These are phyloP conservation scores for Macrobrachium rosenbergii DNA, from an alignment of 1,140 invertebrate species.

Conservation along the genomic window DNA sequence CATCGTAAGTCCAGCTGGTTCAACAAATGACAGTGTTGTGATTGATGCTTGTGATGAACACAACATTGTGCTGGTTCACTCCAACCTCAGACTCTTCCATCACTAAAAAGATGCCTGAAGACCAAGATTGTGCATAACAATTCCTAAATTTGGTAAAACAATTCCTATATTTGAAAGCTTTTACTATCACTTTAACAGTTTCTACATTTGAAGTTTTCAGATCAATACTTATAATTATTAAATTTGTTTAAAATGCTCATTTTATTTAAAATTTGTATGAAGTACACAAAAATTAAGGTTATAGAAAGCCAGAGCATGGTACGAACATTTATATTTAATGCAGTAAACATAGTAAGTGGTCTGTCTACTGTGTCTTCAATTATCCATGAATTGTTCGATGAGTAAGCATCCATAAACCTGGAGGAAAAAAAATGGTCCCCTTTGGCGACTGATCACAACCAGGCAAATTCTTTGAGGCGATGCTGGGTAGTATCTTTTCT, in stretches of 20 bases:
- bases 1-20: conserved; percentile 93
- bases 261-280: too few relatives aligned
- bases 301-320: conserved; percentile 19
- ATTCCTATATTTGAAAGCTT: too few relatives aligned
- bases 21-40: conserved; percentile 92
- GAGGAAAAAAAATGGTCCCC: conserved; percentile 37
- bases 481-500: not conserved
- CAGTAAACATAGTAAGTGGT: conserved; percentile 46
- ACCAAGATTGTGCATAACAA: too few relatives aligned
- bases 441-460: conserved; percentile 32
- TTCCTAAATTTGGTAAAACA: too few relatives aligned
- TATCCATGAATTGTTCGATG: conserved; percentile 33
- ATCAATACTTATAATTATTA: too few relatives aligned
- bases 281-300: too few relatives aligned
- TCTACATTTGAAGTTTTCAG: too few relatives aligned
- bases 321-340: conserved; percentile 53
- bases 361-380: conserved; percentile 35
- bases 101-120: conserved; percentile 76
- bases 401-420: conserved; percentile 34
- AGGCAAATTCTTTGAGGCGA: conserved; percentile 20
- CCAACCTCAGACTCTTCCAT: conserved; percentile 94
- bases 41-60: conserved; percentile 94
- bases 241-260: too few relatives aligned
- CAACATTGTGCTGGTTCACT: conserved; percentile 88
- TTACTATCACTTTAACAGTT: too few relatives aligned